Base-by-base conservation (phyloP, 2,888 invertebrate species). In the Pyrrhosoma nymphula region DNA sequence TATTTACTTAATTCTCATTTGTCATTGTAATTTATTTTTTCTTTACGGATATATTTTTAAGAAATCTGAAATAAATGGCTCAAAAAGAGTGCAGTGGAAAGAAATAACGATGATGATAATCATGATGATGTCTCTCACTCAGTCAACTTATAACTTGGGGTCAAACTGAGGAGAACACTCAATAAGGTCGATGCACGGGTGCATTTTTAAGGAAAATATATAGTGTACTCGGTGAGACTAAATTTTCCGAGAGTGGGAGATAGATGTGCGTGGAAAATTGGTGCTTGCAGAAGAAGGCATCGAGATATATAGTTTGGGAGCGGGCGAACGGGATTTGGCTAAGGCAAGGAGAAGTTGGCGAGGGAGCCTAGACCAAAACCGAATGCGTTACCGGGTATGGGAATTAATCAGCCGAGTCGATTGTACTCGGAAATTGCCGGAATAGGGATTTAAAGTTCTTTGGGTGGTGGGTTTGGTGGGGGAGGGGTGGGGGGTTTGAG, bases 371-470 rank as follows among this genome's bases (percentile, higher is more conserved):
- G 23, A 47, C 39, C 47, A 56, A 89, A 89, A 56, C 55, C 56
- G 47, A 82, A 82, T 82, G 82, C 82, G 30, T 82, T 82, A 56
- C 89, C 26, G 47, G 56, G 39, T 23, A 47, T 26, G 88, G 47
- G 56, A 89, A 89, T 89, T 89, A 89, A 89, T 89, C 89, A 56
- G 89, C n/a, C 89, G 89, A n/a, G 89, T 55, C 89, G 89, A 89
- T 89, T 89, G 89, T 89, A 47, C 47, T 89, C 89, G 55, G 89
- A 89, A 89, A 89, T 89, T 56, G 89, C 89, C 89, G 89, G 56
- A 55, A 89, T 89, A 89, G 89, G 56, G n/a, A 56, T 89, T 47
- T 47, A 55, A 47, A 47, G 47, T 47, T 89, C n/a, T 56, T 60
- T 60, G 60, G 60, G 2, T 8, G 47, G 39, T 0, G 88, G 88